A percentile compares a stretch with the other conserved stretches of the same genome.
phyloP scores from a whole-genome alignment of 2,888 invertebrate genomes.

The Pseudanteris insignis region DNA sequence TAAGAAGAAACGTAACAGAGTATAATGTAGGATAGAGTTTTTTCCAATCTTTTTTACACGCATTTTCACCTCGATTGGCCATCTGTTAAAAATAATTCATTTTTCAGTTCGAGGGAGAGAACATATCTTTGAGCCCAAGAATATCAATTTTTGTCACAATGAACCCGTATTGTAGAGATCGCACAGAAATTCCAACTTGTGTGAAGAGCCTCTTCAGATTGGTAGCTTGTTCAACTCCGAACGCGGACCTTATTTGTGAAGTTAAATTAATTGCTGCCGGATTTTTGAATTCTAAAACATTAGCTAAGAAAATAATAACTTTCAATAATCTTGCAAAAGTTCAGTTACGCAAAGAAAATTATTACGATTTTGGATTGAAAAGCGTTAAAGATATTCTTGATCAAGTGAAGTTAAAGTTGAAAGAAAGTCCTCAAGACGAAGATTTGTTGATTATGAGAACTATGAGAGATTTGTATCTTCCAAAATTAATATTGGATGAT shows the following conservation, averaged over 20 bases:
- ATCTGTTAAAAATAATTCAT: no score
- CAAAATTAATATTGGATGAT: constrained; percentile 92
- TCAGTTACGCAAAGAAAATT: constrained; percentile 90
- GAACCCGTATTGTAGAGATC: constrained; percentile 93
- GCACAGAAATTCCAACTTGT: constrained; percentile 90
- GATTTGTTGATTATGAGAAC: constrained; percentile 91
- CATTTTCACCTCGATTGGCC: no score
- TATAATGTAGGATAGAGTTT: no score
- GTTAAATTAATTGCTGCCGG: constrained; percentile 94
- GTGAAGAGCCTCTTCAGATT: constrained; percentile 92
- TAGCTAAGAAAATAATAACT: constrained; percentile 94
- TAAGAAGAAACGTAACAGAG: constrained; percentile 79
- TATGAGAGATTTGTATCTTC: constrained; percentile 89
- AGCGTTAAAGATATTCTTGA: constrained; percentile 88
- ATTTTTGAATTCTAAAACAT: constrained; percentile 85
- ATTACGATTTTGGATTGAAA: constrained; percentile 93
- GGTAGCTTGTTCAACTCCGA: constrained; percentile 90
- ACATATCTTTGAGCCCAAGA: constrained; percentile 83
- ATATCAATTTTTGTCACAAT: constrained; percentile 95
- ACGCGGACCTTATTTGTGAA: constrained; percentile 89
- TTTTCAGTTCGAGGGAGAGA: constrained; percentile 81
- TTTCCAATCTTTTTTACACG: no score
- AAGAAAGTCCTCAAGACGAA: constrained; percentile 81
- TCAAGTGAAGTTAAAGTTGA: constrained; percentile 88
- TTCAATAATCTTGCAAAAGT: constrained; percentile 86